Conservation (phyloP, 2,888 invertebrate genomes). For the Rhodophaea formosa region DNA sequence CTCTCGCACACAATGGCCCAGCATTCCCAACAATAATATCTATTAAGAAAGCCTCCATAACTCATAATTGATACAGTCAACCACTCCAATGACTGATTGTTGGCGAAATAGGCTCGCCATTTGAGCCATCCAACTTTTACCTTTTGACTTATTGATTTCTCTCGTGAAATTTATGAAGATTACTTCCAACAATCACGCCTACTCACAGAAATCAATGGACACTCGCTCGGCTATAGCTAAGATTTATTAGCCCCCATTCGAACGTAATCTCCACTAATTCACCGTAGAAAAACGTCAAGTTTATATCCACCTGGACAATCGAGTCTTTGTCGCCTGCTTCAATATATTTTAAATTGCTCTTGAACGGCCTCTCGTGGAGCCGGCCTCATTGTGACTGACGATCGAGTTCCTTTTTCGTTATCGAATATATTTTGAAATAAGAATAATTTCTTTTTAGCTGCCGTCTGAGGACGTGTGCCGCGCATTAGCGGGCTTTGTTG, state of each 20-base stretch:
- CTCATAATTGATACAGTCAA: constrained; percentile 46
- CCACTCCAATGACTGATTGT: constrained; percentile 49
- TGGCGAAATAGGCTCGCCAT: constrained; percentile 46
- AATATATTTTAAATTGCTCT: constrained; percentile 79
- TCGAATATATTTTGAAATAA: constrained; percentile 65
- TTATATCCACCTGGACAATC: constrained; percentile 71
- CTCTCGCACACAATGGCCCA: constrained; percentile 1
- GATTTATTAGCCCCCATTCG: constrained; percentile 77
- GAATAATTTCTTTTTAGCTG: constrained; percentile 76
- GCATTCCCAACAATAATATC: constrained; percentile 33
- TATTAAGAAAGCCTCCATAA: constrained; percentile 41
- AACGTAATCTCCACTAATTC: constrained; percentile 76
- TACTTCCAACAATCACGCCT: constrained; percentile 67
- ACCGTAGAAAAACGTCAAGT: constrained; percentile 72
- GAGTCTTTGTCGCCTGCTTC: constrained; percentile 65
- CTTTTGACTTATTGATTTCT: constrained; percentile 51
- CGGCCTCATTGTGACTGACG: constrained; percentile 68
- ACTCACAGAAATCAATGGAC: constrained; percentile 69
- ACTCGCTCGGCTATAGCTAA: constrained; percentile 48
- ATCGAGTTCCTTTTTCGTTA: constrained; percentile 59
- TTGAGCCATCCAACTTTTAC: constrained; percentile 40
- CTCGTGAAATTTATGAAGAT: constrained; percentile 74
- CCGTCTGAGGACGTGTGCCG: constrained; percentile 74
- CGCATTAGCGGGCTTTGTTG: constrained; percentile 74
- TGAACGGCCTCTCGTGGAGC: constrained; percentile 58